phyloP scores from a whole-genome alignment of 2,113 vertebrate genomes.

The Saccopteryx bilineata region DNA sequence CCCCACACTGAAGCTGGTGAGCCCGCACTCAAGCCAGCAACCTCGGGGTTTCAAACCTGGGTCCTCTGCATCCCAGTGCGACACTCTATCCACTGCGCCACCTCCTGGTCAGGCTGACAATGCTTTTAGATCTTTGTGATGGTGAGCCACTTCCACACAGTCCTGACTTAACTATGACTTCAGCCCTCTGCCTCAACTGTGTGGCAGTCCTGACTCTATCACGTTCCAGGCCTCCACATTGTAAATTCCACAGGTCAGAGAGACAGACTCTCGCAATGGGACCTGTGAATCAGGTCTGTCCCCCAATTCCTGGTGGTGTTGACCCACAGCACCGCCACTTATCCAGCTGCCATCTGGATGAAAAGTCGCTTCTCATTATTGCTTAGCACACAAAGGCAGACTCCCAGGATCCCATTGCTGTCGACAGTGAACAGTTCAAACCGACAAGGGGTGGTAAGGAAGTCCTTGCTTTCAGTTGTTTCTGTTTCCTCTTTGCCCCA shows the following conservation, averaged over 20 bases:
- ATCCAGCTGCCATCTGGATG: background rate
- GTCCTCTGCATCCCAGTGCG: no score
- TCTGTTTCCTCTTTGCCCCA: background rate
- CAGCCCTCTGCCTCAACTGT: background rate
- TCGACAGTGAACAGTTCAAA: background rate
- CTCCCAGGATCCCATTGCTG: background rate
- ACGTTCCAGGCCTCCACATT: rapidly evolving
- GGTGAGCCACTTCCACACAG: background rate
- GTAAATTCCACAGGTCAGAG: background rate
- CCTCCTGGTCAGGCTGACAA: no score
- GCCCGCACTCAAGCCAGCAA: no score
- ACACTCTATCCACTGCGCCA: no score
- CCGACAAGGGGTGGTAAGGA: background rate
- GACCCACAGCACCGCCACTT: background rate
- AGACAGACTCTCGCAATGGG: background rate
- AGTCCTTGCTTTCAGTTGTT: background rate
- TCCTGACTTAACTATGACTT: background rate
- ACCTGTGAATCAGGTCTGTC: background rate
- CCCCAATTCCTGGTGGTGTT: background rate
- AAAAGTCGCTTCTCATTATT: background rate
- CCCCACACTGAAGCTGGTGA: no score
- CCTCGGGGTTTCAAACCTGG: no score
- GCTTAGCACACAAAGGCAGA: background rate
- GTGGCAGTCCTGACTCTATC: background rate
- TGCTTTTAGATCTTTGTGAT: background rate